Conservation (phyloP, 1,140 invertebrate genomes). For the Megalopta genalis region DNA sequence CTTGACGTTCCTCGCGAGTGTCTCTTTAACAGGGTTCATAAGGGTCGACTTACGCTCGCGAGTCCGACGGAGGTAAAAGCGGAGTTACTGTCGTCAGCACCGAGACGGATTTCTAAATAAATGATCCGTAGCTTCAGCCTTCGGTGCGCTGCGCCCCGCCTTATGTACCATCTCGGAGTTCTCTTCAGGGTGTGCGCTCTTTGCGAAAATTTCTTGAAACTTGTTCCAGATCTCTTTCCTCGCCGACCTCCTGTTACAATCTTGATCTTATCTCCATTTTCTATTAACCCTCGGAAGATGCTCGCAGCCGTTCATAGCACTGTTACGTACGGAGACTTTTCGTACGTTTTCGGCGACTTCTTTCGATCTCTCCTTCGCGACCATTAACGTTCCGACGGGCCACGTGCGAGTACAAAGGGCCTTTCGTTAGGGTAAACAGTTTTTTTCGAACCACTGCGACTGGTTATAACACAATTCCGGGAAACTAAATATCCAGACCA, state of each 20-base stretch:
- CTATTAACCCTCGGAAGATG: no score
- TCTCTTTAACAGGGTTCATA: constrained; percentile 51
- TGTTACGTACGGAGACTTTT: no score
- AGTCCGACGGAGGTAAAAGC: constrained; percentile 32
- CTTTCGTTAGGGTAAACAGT: no score
- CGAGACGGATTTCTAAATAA: constrained; percentile 64
- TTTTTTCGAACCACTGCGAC: no score
- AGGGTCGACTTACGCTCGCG: constrained; percentile 45
- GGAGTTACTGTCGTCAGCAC: constrained; percentile 12
- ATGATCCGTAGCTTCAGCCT: constrained; percentile 49
- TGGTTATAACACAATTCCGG: no score
- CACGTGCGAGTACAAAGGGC: no score
- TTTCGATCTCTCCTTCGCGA: no score
- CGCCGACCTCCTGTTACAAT: neutral
- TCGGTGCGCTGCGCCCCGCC: constrained; percentile 14
- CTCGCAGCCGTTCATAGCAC: no score
- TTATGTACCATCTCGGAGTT: constrained; percentile 35
- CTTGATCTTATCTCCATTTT: neutral
- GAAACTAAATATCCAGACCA: no score
- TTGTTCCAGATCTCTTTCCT: constrained; percentile 14
- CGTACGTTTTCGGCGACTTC: no score
- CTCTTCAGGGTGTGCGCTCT: constrained; percentile 31
- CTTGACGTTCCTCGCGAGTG: constrained; percentile 54
- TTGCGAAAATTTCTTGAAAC: constrained; percentile 43
- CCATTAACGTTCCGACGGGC: no score